Percentiles rank a stretch among this genome's conserved stretches.
These are phyloP conservation scores for Daboia siamensis DNA, from an alignment of 2,113 vertebrate genomes.

Conservation along the genomic window DNA sequence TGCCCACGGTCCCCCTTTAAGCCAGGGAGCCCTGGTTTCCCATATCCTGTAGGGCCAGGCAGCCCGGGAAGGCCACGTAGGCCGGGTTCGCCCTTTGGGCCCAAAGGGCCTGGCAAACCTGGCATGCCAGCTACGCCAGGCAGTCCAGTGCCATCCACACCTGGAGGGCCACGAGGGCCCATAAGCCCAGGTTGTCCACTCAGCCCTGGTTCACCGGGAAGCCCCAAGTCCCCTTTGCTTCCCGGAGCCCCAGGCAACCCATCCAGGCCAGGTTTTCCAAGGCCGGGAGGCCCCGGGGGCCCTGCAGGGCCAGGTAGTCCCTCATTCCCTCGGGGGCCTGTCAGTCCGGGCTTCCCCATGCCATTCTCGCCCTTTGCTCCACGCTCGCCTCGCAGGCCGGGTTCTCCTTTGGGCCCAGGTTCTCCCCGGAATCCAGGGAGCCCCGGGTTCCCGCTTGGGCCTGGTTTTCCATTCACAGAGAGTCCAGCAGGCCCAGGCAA, in stretches of 20 bases:
- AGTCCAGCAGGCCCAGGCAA: constrained; percentile 91
- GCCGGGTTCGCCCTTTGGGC: constrained; percentile 88
- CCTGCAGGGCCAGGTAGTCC: constrained; percentile 82
- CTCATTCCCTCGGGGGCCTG: constrained; percentile 80
- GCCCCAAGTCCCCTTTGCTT: constrained; percentile 83
- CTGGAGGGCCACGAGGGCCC: constrained; percentile 84
- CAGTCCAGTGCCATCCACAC: constrained; percentile 80
- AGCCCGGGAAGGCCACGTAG: constrained; percentile 81
- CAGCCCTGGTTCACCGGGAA: constrained; percentile 76
- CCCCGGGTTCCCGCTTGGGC: constrained; percentile 82
- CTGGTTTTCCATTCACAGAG: constrained; percentile 92
- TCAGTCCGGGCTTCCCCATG: constrained; percentile 83
- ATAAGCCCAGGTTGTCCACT: constrained; percentile 77
- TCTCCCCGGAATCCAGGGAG: constrained; percentile 85
- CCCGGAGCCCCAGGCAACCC: constrained; percentile 84
- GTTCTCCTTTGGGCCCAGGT: constrained; percentile 82
- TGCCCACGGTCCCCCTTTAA: constrained; percentile 90
- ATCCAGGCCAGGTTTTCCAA: constrained; percentile 85
- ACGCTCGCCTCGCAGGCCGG: constrained; percentile 82
- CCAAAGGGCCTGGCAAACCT: constrained; percentile 78
- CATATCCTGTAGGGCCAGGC: constrained; percentile 85
- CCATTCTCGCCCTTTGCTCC: constrained; percentile 91
- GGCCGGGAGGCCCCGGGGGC: constrained; percentile 66
- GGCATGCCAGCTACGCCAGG: constrained; percentile 83
- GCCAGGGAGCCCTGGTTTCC: constrained; percentile 87